Base-by-base conservation (phyloP, 2,888 invertebrate species). In the Portevinia maculata region DNA sequence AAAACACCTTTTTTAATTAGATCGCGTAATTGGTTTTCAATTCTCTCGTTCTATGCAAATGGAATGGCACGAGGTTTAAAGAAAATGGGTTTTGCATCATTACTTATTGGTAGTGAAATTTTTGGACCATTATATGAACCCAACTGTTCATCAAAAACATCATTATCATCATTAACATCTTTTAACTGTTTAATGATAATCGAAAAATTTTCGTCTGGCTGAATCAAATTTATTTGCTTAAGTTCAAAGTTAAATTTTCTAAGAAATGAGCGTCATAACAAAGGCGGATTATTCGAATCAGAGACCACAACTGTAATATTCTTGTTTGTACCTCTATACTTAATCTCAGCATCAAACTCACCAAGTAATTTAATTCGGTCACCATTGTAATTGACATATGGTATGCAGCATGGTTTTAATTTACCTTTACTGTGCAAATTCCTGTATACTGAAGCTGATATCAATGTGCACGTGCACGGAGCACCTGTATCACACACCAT, bases 301-400 rank as follows among this genome's bases (percentile, higher is more conserved):
- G 59, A 13, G 9, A 70, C 50, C 13, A 70, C 50, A 39, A 70
- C 39, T 9, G 39, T 30, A 32, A 59, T 28, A 39, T 59, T 59
- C 5, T 59, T 59, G 15, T 30, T 50, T 8, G 24, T 59, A 30
- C 59, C 50, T 50, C 34, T 32, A 59, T 59, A 70, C 15, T 39
- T 57, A 39, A 70, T 55, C 39, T 17, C 17, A n/a, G 69, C 69
- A 59, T 70, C 50, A 44, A 44, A 55, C 67, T 65, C 52, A 65
- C 44, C 21, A 28, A 67, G 34, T 5, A 69, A 24, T 39, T 17
- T 32, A 9, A 57, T 69, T 55, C 24, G 46, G 21, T 57, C 57
- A 17, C 48, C 55, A 21, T 41, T 69, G n/a, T 69, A 69, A 15
- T 57, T 13, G 1, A 59, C 48, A 57, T 57, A 69, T 7, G 55